Evolutionary conservation across 2,113 vertebrate species (phyloP).

Genomic region (Oncorhynchus keta): DNA sequence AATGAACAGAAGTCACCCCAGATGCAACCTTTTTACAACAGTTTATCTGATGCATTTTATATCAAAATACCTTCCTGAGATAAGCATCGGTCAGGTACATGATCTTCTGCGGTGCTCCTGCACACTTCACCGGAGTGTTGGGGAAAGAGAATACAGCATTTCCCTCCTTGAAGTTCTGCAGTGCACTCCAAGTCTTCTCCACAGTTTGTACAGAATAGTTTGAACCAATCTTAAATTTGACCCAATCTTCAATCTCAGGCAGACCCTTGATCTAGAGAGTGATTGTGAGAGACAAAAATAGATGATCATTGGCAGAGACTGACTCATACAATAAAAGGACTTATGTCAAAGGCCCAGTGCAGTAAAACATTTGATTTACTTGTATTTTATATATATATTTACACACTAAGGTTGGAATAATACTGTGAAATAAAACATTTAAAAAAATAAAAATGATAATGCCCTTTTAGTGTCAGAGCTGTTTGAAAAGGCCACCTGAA

Average conservation of each 20-base stretch:
- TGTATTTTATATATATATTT: too few relatives aligned
- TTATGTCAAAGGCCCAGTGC: neutral
- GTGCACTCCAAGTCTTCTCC: slow-evolving; percentile 92
- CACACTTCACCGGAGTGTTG: slow-evolving; percentile 93
- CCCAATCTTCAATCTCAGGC: slow-evolving; percentile 83
- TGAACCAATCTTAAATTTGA: slow-evolving; percentile 84
- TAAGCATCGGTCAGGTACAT: slow-evolving; percentile 93
- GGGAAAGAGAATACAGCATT: slow-evolving; percentile 94
- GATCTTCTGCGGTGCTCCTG: slow-evolving; percentile 96
- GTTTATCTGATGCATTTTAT: neutral
- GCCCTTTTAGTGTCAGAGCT: too few relatives aligned
- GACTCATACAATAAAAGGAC: neutral
- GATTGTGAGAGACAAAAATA: neutral
- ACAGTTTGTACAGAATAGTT: slow-evolving; percentile 91
- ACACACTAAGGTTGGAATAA: too few relatives aligned
- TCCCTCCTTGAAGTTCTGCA: slow-evolving; percentile 90
- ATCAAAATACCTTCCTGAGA: slow-evolving; percentile 82
- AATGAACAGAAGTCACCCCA: too few relatives aligned
- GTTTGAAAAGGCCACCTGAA: too few relatives aligned
- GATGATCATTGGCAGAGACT: neutral
- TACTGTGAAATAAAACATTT: too few relatives aligned
- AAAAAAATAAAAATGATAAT: too few relatives aligned
- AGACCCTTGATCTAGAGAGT: slow-evolving; percentile 89
- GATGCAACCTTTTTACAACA: neutral
- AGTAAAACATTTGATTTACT: too few relatives aligned